Evolutionary conservation across 64 coral and sea anemone species (phyloP).

Genomic region (Montipora cactus): DNA sequence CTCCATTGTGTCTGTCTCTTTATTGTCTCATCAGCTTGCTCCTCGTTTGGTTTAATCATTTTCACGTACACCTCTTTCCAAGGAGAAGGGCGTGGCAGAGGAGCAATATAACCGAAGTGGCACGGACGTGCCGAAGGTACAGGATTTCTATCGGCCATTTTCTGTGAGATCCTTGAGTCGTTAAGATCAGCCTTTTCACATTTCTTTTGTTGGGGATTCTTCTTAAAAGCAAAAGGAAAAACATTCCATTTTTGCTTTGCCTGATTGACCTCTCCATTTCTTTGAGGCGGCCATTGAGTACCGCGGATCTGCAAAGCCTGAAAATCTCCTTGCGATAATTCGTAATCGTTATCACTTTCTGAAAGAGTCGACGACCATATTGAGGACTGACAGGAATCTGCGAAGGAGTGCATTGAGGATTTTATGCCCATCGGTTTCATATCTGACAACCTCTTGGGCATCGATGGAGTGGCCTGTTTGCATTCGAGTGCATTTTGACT

Average conservation of each 20-base stretch:
- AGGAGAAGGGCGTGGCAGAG: not conserved
- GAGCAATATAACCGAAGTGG: not conserved
- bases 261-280: not conserved
- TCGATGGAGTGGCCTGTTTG: not conserved
- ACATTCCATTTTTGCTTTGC: not conserved
- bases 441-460: not conserved
- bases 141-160: not conserved
- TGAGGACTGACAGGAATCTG: not conserved
- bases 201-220: not conserved
- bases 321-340: not conserved
- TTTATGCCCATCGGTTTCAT: not conserved
- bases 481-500: not conserved
- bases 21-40: not conserved
- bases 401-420: not conserved
- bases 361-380: not conserved
- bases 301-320: not conserved
- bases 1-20: not conserved
- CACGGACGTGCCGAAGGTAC: not conserved
- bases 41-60: conserved; percentile 9
- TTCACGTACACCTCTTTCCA: conserved; percentile 8
- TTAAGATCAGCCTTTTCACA: not conserved
- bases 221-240: not conserved
- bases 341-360: not conserved
- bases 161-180: not conserved
- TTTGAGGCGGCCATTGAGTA: not conserved